Conservation (phyloP, 2,113 vertebrate genomes). For the Rana temporaria region DNA sequence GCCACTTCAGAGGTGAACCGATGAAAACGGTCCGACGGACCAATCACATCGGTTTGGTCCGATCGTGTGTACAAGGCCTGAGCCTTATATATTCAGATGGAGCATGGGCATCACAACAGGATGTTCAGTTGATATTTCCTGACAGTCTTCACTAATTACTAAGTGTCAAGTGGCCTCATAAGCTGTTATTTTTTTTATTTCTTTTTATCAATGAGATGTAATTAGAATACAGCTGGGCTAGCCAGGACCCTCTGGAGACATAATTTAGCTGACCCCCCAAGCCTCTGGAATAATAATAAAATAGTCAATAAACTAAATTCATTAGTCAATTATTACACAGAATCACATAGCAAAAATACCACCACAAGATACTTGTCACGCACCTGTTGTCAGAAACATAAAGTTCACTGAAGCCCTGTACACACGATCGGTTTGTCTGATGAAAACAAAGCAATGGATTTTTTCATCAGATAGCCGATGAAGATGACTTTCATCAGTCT, state of each 20-base stretch:
- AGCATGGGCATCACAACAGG: not conserved
- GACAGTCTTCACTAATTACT: not conserved
- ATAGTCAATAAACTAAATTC: conserved; percentile 64
- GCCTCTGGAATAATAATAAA: conserved; percentile 64
- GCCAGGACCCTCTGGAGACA: conserved; percentile 11
- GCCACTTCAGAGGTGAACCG: too few species aligned
- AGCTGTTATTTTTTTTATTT: conserved; percentile 23
- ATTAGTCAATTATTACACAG: conserved; percentile 63
- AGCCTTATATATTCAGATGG: not conserved
- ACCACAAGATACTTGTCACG: conserved; percentile 64
- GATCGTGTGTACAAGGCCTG: too few species aligned
- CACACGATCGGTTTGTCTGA: too few species aligned
- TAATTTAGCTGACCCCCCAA: conserved; percentile 48
- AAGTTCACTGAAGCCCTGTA: too few species aligned
- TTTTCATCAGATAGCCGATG: too few species aligned
- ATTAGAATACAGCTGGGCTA: conserved; percentile 33
- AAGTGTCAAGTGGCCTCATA: conserved; percentile 17
- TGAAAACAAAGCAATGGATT: too few species aligned
- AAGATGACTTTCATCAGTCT: too few species aligned
- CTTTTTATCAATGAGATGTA: conserved; percentile 2
- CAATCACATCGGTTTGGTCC: too few species aligned
- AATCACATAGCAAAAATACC: conserved; percentile 63
- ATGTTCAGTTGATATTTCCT: not conserved
- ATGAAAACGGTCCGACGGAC: too few species aligned
- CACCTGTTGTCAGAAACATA: conserved; percentile 67